A percentile compares a stretch with the other conserved stretches of the same genome.
Evolutionary conservation across 2,888 invertebrate species (phyloP).

Genomic region (Conus canariensis): DNA sequence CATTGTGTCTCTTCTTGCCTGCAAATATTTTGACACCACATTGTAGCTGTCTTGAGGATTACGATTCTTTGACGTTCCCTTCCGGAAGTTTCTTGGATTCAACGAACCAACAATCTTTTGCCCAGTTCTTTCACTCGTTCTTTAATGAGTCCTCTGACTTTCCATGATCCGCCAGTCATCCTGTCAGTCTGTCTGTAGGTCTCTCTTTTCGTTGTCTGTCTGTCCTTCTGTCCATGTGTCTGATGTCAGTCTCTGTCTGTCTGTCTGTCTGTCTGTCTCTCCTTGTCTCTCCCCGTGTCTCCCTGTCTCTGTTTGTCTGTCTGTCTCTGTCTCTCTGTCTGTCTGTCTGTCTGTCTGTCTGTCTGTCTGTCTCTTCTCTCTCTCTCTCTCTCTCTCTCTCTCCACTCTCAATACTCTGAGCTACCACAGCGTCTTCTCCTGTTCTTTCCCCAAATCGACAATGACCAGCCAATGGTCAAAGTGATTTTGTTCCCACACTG

Average conservation of each 20-base stretch:
- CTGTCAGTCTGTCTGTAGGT: no score
- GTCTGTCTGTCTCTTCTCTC: not conserved
- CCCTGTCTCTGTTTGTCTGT: not conserved
- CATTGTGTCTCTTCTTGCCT: no score
- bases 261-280: not conserved
- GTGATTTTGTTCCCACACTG: no score
- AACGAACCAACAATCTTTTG: no score
- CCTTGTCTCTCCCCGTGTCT: not conserved
- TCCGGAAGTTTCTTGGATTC: no score
- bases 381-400: not conserved
- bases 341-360: not conserved
- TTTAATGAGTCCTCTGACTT: no score
- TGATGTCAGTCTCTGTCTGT: not conserved
- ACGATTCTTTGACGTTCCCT: no score
- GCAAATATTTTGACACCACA: no score
- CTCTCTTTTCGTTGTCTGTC: not conserved
- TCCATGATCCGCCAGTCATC: no score
- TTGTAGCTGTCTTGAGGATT: no score
- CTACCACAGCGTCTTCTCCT: not conserved
- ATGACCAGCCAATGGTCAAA: no score
- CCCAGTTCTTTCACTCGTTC: no score
- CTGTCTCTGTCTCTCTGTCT: not conserved
- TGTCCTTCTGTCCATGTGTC: not conserved
- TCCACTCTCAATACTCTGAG: not conserved
- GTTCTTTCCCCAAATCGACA: not conserved